Evolutionary conservation across 2,888 invertebrate genomes (phyloP), one percentile per base, ranked within the genome.

Genomic region (Agrochola lychnidis): DNA sequence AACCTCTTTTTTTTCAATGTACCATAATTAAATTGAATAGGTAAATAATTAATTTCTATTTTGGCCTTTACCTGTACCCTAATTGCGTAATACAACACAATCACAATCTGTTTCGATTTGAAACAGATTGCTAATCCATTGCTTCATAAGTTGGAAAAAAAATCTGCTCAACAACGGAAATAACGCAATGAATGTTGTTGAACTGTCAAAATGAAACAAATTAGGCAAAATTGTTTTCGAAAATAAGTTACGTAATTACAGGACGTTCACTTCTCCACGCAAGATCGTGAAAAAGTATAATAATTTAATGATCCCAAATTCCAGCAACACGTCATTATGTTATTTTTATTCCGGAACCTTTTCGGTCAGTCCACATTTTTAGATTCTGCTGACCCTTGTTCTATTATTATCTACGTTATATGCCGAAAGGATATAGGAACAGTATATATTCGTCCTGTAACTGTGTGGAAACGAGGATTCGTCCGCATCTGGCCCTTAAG

Each of bases 341-440:
- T 74, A 62, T 80, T 68, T 77, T 76, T 22, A 67, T 51, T 62
- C 53, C 63, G 36, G 22, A 10, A 30, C 59, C 45, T 59, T 81
- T 70, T 69, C 9, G 2, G 42, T 36, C 6, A 25, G 45, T 25
- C 19, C 3, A 14, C 48, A 42, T 72, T 70, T 81, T 72, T 72
- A 72, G 14, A 77, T 57, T 48, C 5, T 66, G 19, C 40, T 64
- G 40, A 64, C 51, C 82, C 56, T 51, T 9, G 0, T 57, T 59
- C 71, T 68, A 77, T 68, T 76, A 61, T 62, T 81, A 70, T 16
- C 59, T 45, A n/a, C 40, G 62, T 69, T 78, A 72, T 40, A 72
- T 57, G 36, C 57, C 64, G 12, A 30, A 75, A 30, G n/a, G 42
- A 36, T 62, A 53, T 71, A 71, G 51, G n/a, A 63, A 57, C 64